phyloP scores from a whole-genome alignment of 2,113 vertebrate genomes.

The Halcyon senegalensis region DNA sequence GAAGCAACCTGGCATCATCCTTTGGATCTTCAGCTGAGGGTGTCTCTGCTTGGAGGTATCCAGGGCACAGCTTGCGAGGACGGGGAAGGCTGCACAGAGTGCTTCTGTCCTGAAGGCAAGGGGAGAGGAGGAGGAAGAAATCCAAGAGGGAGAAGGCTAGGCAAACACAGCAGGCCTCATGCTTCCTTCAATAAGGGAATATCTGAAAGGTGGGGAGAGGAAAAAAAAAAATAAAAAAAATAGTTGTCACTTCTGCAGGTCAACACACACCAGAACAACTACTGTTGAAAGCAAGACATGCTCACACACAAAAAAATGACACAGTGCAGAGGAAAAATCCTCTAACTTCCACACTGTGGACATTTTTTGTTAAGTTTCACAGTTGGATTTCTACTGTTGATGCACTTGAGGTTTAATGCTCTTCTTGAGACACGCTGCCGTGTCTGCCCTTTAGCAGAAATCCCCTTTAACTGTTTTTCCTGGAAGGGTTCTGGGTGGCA shows the following conservation, averaged over 20 bases:
- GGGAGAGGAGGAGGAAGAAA: background rate
- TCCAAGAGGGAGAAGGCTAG: slow-evolving; percentile 58
- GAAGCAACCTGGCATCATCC: slow-evolving; percentile 69
- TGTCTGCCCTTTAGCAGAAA: background rate
- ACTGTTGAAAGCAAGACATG: background rate
- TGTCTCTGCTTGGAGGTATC: slow-evolving; percentile 64
- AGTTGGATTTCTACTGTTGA: background rate
- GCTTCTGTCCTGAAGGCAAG: slow-evolving; percentile 64
- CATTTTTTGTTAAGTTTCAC: background rate
- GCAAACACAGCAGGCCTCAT: slow-evolving; percentile 78
- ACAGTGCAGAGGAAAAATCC: too few species aligned
- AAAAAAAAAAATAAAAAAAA: background rate
- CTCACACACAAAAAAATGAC: background rate
- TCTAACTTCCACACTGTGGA: background rate
- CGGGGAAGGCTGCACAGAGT: slow-evolving; percentile 65
- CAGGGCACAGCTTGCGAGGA: slow-evolving; percentile 31
- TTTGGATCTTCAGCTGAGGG: slow-evolving; percentile 75
- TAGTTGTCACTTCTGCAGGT: background rate
- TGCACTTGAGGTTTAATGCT: background rate
- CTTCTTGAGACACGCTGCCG: background rate
- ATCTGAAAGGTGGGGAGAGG: slow-evolving; percentile 77
- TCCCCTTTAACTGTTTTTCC: background rate
- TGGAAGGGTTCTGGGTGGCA: background rate
- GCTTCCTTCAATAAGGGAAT: slow-evolving; percentile 97
- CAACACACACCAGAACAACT: background rate